Evolutionary conservation across 1,140 invertebrate genomes (phyloP).

Genomic region (Pseudomyrmex flavicornis): DNA sequence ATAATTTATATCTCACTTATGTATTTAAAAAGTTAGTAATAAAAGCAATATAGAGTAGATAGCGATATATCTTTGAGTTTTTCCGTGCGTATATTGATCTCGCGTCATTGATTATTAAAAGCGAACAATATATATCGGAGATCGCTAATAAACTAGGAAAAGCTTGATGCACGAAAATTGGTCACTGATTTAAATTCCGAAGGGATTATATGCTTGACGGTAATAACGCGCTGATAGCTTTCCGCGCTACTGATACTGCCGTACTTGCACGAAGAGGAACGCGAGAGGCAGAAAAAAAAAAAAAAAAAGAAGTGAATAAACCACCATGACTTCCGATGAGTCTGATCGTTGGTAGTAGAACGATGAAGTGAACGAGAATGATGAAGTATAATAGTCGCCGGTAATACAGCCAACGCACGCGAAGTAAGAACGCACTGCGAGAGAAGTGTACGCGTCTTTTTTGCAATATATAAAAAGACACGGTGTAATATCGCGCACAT

Average conservation of each 20-base stretch:
- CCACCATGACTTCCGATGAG: constrained; percentile 61
- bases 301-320: constrained; percentile 25
- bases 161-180: constrained; percentile 59
- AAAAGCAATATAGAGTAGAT: neutral
- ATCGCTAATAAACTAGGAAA: constrained; percentile 42
- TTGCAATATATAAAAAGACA: neutral
- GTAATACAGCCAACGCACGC: constrained; percentile 64
- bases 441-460: neutral
- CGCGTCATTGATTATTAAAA: constrained; percentile 41
- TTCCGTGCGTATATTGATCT: neutral
- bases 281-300: neutral
- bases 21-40: constrained; percentile 21
- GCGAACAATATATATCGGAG: constrained; percentile 34
- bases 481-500: neutral
- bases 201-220: constrained; percentile 29
- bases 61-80: no score
- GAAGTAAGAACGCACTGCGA: constrained; percentile 37
- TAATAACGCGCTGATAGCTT: constrained; percentile 62
- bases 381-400: constrained; percentile 55
- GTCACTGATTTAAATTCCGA: constrained; percentile 61
- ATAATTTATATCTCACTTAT: constrained; percentile 27
- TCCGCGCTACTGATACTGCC: constrained; percentile 39
- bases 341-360: constrained; percentile 44
- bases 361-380: constrained; percentile 33
- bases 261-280: neutral